Base-by-base conservation (phyloP, 2,888 invertebrate genomes). In the Sphaerophoria rueppellii region DNA sequence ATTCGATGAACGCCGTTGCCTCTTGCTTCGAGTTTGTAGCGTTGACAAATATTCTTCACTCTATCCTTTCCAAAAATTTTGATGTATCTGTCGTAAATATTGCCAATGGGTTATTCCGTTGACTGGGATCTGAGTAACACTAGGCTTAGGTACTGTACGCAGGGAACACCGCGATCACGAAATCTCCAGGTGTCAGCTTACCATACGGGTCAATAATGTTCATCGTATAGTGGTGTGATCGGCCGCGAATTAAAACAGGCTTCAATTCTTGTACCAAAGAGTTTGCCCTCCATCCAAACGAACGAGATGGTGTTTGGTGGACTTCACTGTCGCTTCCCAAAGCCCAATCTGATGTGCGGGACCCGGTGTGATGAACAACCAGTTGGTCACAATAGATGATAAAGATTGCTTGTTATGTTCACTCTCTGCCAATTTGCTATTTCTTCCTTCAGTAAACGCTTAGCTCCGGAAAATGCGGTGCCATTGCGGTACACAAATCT, bases 271-370 rank as follows among this genome's bases (percentile, higher is more conserved):
- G 12, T 24, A 24, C 24, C 24, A 24, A 2, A 24, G 24, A 24
- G 24, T 2, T 24, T 24, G 24, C 2, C 24, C 24, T 24, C 50
- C 50, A 5, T 14, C 50, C 50, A 52, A 52, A 52, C 50, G 50
- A 52, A 52, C 50, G 5, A 52, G 9, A 52, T 52, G 50, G 32
- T 11, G 32, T n/a, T 54, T 54, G 32, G 54, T 32, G 2, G 54
- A 54, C 24, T 54, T 54, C 54, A 54, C 54, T 0, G 54, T 32
- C 24, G 54, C 54, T 32, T 54, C 54, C 54, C 54, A 54, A 4
- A 54, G 11, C 7, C 54, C 54, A 54, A 24, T 7, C 14, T 54
- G 54, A 32, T 54, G 24, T 24, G 24, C 1, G 24, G 24, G 1
- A 24, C 24, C 24, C 24, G 24, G 24, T 24, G 24, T 24, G 24